Base-by-base conservation (phyloP, 2,113 vertebrate species). In the Cepphus grylle region DNA sequence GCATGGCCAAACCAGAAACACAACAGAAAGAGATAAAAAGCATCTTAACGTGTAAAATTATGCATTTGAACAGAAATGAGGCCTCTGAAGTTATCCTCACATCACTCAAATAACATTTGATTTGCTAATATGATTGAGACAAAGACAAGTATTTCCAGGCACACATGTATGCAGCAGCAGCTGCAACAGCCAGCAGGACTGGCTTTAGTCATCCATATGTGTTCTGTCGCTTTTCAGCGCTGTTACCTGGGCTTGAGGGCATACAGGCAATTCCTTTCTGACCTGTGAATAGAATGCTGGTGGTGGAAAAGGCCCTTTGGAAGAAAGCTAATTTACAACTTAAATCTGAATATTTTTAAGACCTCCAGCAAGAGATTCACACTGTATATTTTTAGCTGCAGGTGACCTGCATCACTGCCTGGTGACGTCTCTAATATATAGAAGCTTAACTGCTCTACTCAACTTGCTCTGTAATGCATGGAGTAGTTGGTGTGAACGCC, bases 321-420 rank as follows among this genome's bases (percentile, higher is more conserved):
- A 82, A 94, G n/a, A 66, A 88, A 95, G 90, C n/a, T 73, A 66
- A 84, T 84, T 74, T 73, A 74, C 80, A 81, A 15, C n/a, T 43
- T 47, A 67, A 81, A 69, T 63, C 38, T 63, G 81, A 88, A 59
- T 81, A 84, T 74, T 78, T 94, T 78, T 71, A 91, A 84, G 73
- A 78, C 72, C 26, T 93, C 62, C 52, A 87, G 56, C 36, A 69
- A 91, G 70, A 91, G 59, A 59, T 43, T 86, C 65, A 85, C 47
- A 42, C 32, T 61, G 73, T 61, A 3, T 79, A 86, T 96, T 93
- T 93, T 96, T 87, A 95, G 83, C 50, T 85, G 47, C 52, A 84
- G 73, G 52, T 94, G 94, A 97, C 86, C 83, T 58, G 76, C 90
- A 92, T 90, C 49, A 47, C 36, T 55, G 58, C 10, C 49, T 88